phyloP scores from a whole-genome alignment of 2,888 invertebrate genomes.

The Cryptus armator region DNA sequence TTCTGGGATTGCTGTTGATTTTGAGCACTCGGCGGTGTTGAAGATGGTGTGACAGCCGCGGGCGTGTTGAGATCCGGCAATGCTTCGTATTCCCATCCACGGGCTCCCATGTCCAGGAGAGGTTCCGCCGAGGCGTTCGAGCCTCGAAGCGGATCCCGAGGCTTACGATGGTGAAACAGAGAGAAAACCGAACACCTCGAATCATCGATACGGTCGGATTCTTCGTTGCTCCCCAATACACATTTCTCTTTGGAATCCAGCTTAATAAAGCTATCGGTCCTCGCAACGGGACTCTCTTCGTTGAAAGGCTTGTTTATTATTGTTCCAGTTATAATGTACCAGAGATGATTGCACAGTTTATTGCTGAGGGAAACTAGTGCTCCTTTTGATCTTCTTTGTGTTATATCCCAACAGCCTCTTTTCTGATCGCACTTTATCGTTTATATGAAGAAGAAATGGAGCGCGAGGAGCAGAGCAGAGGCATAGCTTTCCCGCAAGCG shows the following conservation, averaged over 20 bases:
- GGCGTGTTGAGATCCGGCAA: constrained; percentile 81
- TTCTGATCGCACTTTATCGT: constrained; percentile 52
- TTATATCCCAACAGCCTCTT: constrained; percentile 30
- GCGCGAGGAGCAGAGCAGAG: constrained; percentile 53
- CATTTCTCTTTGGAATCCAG: constrained; percentile 59
- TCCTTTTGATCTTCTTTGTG: constrained; percentile 54
- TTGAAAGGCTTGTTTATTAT: not conserved
- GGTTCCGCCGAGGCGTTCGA: constrained; percentile 81
- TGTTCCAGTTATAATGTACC: not conserved
- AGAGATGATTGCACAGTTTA: not conserved
- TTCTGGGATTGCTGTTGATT: constrained; percentile 43
- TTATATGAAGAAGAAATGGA: constrained; percentile 61
- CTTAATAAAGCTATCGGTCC: constrained; percentile 31
- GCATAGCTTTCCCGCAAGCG: constrained; percentile 47
- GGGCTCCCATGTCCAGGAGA: constrained; percentile 85
- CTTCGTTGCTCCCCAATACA: constrained; percentile 39
- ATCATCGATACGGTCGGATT: constrained; percentile 58
- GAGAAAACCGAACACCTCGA: constrained; percentile 78
- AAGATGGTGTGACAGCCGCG: constrained; percentile 79
- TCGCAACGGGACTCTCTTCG: constrained; percentile 5
- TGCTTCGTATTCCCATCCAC: constrained; percentile 83
- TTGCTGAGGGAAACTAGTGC: not conserved
- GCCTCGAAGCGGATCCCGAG: constrained; percentile 79
- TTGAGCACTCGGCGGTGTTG: constrained; percentile 79
- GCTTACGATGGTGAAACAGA: constrained; percentile 75